These are phyloP conservation scores for Dissostichus mawsoni DNA, from an alignment of 2,113 vertebrate genomes.

Conservation along the genomic window DNA sequence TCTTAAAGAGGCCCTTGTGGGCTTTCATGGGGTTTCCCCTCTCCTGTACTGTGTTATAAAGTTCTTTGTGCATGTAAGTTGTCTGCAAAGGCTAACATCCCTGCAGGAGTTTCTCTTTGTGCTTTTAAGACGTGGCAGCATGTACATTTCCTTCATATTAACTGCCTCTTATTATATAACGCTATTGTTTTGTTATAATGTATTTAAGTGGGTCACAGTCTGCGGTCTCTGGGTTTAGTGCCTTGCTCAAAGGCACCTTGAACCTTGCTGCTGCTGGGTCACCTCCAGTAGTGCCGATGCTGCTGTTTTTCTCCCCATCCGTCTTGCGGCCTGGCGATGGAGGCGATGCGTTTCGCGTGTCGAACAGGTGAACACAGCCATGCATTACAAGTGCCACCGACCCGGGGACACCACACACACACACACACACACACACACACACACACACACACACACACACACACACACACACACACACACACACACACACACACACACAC, in stretches of 20 bases:
- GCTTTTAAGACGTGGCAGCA: too few relatives aligned
- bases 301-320: conserved; percentile 75
- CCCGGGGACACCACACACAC: conserved; percentile 41
- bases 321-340: conserved; percentile 68
- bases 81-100: too few relatives aligned
- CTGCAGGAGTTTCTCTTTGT: too few relatives aligned
- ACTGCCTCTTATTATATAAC: too few relatives aligned
- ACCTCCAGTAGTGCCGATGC: conserved; percentile 79
- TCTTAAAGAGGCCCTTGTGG: too few relatives aligned
- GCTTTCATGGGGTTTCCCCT: too few relatives aligned
- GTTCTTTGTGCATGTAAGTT: too few relatives aligned
- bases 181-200: background rate
- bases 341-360: conserved; percentile 72
- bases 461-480: conserved; percentile 8
- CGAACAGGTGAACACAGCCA: conserved; percentile 75
- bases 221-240: conserved; percentile 8
- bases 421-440: conserved; percentile 5
- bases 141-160: too few relatives aligned
- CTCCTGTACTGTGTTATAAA: too few relatives aligned
- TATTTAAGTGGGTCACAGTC: conserved; percentile 30
- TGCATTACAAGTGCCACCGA: conserved; percentile 73
- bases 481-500: background rate
- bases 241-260: conserved; percentile 75
- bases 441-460: background rate
- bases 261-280: conserved; percentile 64